These are phyloP conservation scores for Kryptolebias ocellatus DNA, from an alignment of 2,797 vertebrate genomes.

Conservation along the genomic window DNA sequence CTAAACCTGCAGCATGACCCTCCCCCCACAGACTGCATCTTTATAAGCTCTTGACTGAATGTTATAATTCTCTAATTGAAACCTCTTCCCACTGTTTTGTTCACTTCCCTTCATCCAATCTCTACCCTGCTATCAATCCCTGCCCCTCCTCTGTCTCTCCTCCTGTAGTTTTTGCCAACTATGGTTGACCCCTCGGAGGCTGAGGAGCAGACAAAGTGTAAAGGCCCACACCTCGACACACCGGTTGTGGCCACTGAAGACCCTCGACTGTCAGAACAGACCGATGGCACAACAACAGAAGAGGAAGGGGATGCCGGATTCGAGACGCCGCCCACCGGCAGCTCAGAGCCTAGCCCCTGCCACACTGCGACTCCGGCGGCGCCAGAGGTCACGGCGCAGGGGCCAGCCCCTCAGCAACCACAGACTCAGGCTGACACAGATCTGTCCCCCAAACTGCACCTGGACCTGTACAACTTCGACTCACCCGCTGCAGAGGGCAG, in stretches of 20 bases:
- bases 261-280: slow-evolving; percentile 71
- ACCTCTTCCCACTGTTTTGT: slow-evolving; percentile 44
- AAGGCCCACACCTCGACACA: slow-evolving; percentile 63
- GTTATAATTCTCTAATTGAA: slow-evolving; percentile 68
- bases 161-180: slow-evolving; percentile 62
- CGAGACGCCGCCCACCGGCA: slow-evolving; percentile 70
- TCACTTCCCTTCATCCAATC: slow-evolving; percentile 27
- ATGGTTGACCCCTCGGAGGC: slow-evolving; percentile 86
- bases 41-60: slow-evolving; percentile 58
- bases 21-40: slow-evolving; percentile 62
- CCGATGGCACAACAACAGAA: slow-evolving; percentile 66
- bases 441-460: slow-evolving; percentile 86
- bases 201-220: slow-evolving; percentile 80
- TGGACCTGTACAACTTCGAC: slow-evolving; percentile 97
- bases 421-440: slow-evolving; percentile 66
- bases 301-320: slow-evolving; percentile 70
- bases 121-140: slow-evolving; percentile 8
- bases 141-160: slow-evolving; percentile 6
- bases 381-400: slow-evolving; percentile 24
- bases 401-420: slow-evolving; percentile 34
- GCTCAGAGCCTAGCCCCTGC: slow-evolving; percentile 69
- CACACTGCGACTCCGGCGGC: slow-evolving; percentile 29
- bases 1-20: slow-evolving; percentile 49
- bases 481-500: slow-evolving; percentile 92
- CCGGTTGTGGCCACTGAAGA: slow-evolving; percentile 69